Percentiles rank a stretch among this genome's conserved stretches.
Evolutionary conservation across 2,888 invertebrate species (phyloP).

Genomic region (Deilephila elpenor): DNA sequence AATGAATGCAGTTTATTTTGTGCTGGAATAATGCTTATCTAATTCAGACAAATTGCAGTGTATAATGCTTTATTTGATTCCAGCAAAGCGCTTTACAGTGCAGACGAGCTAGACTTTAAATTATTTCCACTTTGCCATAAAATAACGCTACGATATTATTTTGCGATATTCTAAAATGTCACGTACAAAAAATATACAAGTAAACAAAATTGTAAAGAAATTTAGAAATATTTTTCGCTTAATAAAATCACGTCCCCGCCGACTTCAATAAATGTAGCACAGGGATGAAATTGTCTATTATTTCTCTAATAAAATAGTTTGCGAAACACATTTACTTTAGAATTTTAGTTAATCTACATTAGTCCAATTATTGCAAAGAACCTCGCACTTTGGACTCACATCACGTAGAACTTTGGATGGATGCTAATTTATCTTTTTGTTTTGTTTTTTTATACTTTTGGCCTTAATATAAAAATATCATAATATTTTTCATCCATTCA

Average conservation of each 20-base stretch:
- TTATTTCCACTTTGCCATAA: not conserved
- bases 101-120: not conserved
- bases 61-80: not conserved
- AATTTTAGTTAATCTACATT: not conserved
- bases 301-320: conserved; percentile 2
- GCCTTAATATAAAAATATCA: no score
- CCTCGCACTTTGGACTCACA: no score
- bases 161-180: conserved; percentile 6
- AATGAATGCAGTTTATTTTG: no score
- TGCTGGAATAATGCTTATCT: no score
- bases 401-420: no score
- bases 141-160: not conserved
- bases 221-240: conserved; percentile 12
- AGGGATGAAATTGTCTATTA: conserved; percentile 12
- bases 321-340: not conserved
- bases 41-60: not conserved
- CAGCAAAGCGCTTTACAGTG: not conserved
- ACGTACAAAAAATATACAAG: conserved; percentile 12
- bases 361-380: no score
- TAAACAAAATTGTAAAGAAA: conserved; percentile 8
- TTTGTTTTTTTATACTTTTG: no score
- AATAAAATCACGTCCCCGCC: conserved; percentile 16
- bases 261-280: conserved; percentile 12
- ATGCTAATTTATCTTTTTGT: no score
- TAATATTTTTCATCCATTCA: no score